Evolutionary conservation across 2,113 vertebrate species (phyloP).

Genomic region (Bubo bubo): DNA sequence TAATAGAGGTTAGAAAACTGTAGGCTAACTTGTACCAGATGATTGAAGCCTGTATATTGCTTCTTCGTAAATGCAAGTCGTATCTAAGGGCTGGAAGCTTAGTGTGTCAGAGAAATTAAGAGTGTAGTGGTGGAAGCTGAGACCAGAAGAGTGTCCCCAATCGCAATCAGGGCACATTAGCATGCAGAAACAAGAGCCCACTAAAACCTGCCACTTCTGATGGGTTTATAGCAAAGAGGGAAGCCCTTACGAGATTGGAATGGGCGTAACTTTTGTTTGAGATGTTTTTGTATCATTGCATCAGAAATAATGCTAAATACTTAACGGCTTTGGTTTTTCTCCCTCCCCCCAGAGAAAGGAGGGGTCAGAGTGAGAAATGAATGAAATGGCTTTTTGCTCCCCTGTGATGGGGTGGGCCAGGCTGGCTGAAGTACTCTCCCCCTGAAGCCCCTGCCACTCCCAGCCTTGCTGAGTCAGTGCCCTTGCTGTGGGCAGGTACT

Average conservation of each 20-base stretch:
- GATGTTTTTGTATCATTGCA: background rate
- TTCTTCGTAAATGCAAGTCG: background rate
- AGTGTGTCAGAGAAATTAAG: background rate
- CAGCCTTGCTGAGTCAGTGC: background rate
- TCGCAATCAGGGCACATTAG: background rate
- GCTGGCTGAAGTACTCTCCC: background rate
- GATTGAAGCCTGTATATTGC: background rate
- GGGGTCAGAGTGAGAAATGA: background rate
- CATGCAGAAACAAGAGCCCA: background rate
- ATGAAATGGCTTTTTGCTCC: background rate
- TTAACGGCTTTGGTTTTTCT: background rate
- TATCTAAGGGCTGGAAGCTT: background rate
- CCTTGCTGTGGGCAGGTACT: fast-evolving
- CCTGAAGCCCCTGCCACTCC: background rate
- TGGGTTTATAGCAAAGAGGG: background rate
- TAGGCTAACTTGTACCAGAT: background rate
- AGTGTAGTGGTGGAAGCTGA: background rate
- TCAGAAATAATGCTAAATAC: background rate
- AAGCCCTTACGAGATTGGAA: background rate
- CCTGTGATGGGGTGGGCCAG: background rate
- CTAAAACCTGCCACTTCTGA: background rate
- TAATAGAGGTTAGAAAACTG: background rate
- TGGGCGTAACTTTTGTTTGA: background rate
- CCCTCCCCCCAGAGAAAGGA: background rate
- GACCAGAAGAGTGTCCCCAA: background rate